A percentile compares a stretch with the other conserved stretches of the same genome.
These are phyloP conservation scores for Dromius quadrimaculatus DNA, from an alignment of 2,888 invertebrate genomes.

Conservation along the genomic window DNA sequence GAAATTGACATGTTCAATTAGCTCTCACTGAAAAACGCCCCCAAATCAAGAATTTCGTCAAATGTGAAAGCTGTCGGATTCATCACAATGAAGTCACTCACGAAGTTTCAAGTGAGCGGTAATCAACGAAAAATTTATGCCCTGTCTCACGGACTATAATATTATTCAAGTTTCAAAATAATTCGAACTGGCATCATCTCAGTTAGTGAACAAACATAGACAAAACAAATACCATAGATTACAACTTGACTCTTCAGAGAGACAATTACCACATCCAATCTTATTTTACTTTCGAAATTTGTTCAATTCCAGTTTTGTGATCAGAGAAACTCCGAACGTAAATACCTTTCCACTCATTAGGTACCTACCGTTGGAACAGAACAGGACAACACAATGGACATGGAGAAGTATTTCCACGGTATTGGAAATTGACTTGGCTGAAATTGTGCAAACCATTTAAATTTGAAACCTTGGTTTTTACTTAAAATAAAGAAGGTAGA, in stretches of 20 bases:
- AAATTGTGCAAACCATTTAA: no score
- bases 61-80: no score
- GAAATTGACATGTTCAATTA: no score
- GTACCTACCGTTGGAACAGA: slow-evolving; percentile 22
- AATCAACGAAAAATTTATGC: no score
- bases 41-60: no score
- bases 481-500: no score
- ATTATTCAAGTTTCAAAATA: neutral
- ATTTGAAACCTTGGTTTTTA: no score
- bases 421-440: neutral
- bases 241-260: neutral
- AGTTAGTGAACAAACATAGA: neutral
- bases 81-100: no score
- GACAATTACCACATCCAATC: slow-evolving; percentile 17
- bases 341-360: slow-evolving; percentile 19
- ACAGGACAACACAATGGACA: slow-evolving; percentile 6
- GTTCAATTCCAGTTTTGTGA: slow-evolving; percentile 16
- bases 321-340: slow-evolving; percentile 24
- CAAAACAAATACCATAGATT: neutral
- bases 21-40: no score
- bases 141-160: no score
- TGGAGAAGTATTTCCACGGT: neutral
- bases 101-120: no score
- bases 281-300: neutral
- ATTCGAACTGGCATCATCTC: neutral